These are phyloP conservation scores for Rhyacophila evoluta DNA, from an alignment of 2,888 invertebrate species.

Conservation along the genomic window DNA sequence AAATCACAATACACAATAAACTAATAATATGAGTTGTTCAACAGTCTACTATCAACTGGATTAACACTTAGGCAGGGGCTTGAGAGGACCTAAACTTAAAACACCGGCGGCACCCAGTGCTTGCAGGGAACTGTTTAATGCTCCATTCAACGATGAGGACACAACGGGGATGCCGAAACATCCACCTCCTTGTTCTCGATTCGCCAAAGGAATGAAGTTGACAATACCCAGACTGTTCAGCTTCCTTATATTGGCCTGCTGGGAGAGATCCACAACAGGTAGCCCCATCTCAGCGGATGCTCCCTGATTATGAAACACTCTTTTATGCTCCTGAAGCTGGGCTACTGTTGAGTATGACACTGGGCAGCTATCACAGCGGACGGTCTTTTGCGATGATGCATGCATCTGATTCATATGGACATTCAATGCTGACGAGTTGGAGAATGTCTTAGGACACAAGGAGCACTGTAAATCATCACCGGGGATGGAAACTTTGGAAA, in stretches of 20 bases:
- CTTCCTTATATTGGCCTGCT: constrained; percentile 75
- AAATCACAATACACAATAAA: too few relatives aligned
- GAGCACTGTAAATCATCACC: constrained; percentile 64
- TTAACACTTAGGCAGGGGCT: constrained; percentile 67
- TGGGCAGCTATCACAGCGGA: constrained; percentile 78
- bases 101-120: constrained; percentile 79
- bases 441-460: constrained; percentile 67
- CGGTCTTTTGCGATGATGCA: constrained; percentile 57
- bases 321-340: constrained; percentile 75
- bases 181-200: constrained; percentile 72
- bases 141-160: constrained; percentile 74
- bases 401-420: constrained; percentile 61
- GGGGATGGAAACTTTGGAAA: constrained; percentile 62
- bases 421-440: constrained; percentile 62
- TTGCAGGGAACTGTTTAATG: constrained; percentile 69
- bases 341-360: constrained; percentile 79
- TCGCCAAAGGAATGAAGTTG: constrained; percentile 80
- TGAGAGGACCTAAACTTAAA: constrained; percentile 79
- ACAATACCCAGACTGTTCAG: constrained; percentile 77
- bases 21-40: too few relatives aligned
- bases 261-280: constrained; percentile 79
- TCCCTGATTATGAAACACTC: constrained; percentile 66
- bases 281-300: constrained; percentile 75
- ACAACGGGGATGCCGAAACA: constrained; percentile 80
- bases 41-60: too few relatives aligned